Evolutionary conservation across 2,113 vertebrate species (phyloP).

Genomic region (Pimephales promelas): DNA sequence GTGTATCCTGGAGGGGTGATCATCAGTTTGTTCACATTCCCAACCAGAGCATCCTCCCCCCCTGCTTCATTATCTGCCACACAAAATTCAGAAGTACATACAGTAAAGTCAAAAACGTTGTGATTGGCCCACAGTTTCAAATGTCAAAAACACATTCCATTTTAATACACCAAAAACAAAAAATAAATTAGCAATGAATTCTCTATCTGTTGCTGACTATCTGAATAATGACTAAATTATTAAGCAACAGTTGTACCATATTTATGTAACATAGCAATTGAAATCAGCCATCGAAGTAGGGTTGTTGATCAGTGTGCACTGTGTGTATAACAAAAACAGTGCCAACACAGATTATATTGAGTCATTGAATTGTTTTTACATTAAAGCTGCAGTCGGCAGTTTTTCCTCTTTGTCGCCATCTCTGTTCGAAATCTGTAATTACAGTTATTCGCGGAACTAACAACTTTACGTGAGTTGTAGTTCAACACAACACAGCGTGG

Average conservation of each 20-base stretch:
- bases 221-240: too few species aligned
- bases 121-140: neutral
- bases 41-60: constrained; percentile 88
- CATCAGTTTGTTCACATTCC: constrained; percentile 88
- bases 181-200: neutral
- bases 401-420: too few species aligned
- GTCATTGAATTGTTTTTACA: neutral
- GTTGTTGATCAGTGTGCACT: neutral
- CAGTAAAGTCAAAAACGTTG: constrained; percentile 41
- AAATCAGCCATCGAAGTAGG: neutral
- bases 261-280: neutral
- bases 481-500: too few species aligned
- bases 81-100: neutral
- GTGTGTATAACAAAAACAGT: neutral
- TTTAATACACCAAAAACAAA: neutral
- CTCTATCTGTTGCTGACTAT: neutral
- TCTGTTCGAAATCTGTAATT: too few species aligned
- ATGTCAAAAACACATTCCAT: neutral
- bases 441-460: too few species aligned
- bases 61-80: constrained; percentile 81
- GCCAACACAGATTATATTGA: neutral
- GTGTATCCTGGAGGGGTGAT: constrained; percentile 84
- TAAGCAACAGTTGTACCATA: neutral
- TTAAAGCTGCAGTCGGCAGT: too few species aligned
- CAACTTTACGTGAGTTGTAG: too few species aligned